These are phyloP conservation scores for Gonioctena quinquepunctata DNA, from an alignment of 1,140 invertebrate genomes.

Conservation along the genomic window DNA sequence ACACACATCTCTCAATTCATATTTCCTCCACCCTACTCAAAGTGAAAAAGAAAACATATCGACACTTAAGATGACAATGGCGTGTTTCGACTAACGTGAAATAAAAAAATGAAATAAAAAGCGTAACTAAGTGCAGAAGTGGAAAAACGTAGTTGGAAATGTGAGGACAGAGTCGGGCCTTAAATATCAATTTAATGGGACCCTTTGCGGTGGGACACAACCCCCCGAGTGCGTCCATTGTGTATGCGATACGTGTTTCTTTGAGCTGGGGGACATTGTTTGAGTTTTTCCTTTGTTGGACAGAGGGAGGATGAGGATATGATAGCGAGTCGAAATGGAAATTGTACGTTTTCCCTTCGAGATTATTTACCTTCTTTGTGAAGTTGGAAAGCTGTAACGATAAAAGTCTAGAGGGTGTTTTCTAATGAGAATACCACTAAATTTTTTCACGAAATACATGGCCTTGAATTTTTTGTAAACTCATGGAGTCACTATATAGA, in stretches of 20 bases:
- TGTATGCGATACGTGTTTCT: neutral
- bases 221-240: neutral
- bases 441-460: no score
- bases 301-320: neutral
- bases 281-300: neutral
- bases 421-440: no score
- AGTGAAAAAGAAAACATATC: neutral
- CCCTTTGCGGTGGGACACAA: neutral
- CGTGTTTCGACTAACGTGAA: neutral
- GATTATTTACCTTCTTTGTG: no score
- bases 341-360: no score
- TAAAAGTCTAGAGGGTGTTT: no score
- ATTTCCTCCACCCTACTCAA: neutral
- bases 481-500: no score
- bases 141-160: neutral
- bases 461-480: no score
- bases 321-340: neutral
- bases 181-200: constrained; percentile 9
- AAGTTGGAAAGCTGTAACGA: no score
- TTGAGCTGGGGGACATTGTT: neutral
- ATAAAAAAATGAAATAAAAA: no score
- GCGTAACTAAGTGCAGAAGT: neutral
- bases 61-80: neutral
- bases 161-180: neutral
- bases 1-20: neutral